Base-by-base conservation (phyloP, 2,888 invertebrate genomes). In the Boloria euphrosyne region DNA sequence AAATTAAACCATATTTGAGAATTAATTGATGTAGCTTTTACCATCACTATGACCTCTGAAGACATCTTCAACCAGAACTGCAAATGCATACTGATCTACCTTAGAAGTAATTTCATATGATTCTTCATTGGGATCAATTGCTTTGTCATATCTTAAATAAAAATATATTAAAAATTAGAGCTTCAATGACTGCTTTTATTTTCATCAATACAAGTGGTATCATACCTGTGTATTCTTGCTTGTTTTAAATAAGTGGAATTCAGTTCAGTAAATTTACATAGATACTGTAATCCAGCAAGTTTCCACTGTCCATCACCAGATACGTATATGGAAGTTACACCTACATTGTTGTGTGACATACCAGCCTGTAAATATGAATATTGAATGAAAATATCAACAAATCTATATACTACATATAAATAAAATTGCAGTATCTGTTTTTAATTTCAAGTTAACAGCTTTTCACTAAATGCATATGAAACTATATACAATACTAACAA, bases 291-390 rank as follows among this genome's bases (percentile, higher is more conserved):
- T 4, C 97, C 97, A 13, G 96, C 97, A 43, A 98, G 91, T 80
- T 97, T 96, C 98, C 98, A 98, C 66, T 94, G 94, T 0, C 97
- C 97, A 87, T 97, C 96, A 16, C 94, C 93, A 31, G 96, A 95
- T 7, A 98, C 95, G 88, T 96, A 98, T 69, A 98, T 93, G 4
- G 97, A 95, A 71, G 96, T 94, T 73, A 94, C 89, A 81, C 96
- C 95, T 7, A 98, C 93, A 88, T 98, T 98, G 73, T 98, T 96
- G 85, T 98, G 98, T 7, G 96, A 95, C 70, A 95, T 94, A 57
- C 89, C 82, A 53, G 96, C 97, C 93, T 96, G 75, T 53, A 89
- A 85, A 50, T 47, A 51, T 59, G 57, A 61, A 44, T 5, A 60
- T 52, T 38, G 31, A 44, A 49, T 51, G 38, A 43, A 31, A 54